Base-by-base conservation (phyloP, 2,888 invertebrate genomes). In the Trichogramma evanescens region DNA sequence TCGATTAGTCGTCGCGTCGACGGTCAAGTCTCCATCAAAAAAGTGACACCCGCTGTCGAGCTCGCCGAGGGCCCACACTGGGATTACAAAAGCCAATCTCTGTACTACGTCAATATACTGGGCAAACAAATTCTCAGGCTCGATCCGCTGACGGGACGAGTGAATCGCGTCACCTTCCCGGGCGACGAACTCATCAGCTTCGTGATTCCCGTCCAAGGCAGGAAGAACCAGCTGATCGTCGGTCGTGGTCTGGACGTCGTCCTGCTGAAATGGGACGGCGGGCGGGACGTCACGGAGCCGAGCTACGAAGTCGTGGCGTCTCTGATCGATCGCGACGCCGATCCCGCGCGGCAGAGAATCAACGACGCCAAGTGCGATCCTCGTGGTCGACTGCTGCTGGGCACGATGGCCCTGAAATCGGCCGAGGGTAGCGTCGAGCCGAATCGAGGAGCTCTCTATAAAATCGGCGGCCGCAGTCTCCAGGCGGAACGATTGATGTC, bases 341-440 rank as follows among this genome's bases (percentile, higher is more conserved):
- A 26, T 26, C 26, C 26, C 26, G 26, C 26, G 26, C 26, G 26
- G 1, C 80, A 76, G 57, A 74, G 86, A 53, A 82, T 84, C 69
- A 89, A 89, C 65, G 89, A 89, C 71, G 88, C 84, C 39, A 89
- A 89, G 73, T 86, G 83, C 52, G 89, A 89, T 71, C 79, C 82
- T 4, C 78, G 74, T 41, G 88, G 88, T 50, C 76, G 87, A 54
- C 76, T 89, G 4, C 88, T 88, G 88, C 82, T 63, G 38, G 66
- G 76, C 44, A 74, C 76, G 5, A 76, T 76, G 73, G 70, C 67
- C 5, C 40, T 63, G 0, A 61, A 67, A 42, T 7, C 26, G 26
- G 43, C 52, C 1, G 54, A 64, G 39, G 63, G 63, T 8, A 6
- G 6, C 0, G 75, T 83, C 3, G 78, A 79, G 26, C 79, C 80